Evolutionary conservation across 2,113 vertebrate genomes (phyloP), one percentile per base, ranked within the genome.

Genomic region (Narcine bancroftii): DNA sequence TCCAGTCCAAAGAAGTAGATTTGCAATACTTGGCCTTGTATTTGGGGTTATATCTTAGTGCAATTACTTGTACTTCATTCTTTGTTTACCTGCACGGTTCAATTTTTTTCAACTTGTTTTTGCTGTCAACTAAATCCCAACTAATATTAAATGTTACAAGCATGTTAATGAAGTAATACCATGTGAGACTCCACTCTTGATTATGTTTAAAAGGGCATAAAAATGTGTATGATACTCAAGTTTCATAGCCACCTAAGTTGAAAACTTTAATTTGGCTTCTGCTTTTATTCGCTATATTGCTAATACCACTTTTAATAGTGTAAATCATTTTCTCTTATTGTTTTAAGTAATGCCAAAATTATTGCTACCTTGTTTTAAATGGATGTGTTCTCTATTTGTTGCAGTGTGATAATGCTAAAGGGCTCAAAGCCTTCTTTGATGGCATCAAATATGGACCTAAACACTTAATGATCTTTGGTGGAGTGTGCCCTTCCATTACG

Each of bases 381-480:
- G 9, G 36, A 65, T 66, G 9, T 92, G 69, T 94, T 42, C 94
- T 89, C 93, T 93, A 87, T 93, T 50, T 92, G 81, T 56, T 36
- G 33, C 93, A 99, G 98, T 99, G 98, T 93, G 99, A 99, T 95
- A 99, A 99, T 60, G 99, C 99, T 92, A 99, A 99, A 95, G 98
- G 98, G 93, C 95, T 99, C 95, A 97, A 99, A 96, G 98, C 98
- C 95, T 99, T 99, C 96, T 99, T 99, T 4, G 98, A 99, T 92
- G 98, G 98, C 95, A 99, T 99, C 95, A 99, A 99, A 96, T 99
- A 98, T 0, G 98, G 98, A 92, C 98, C 99, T 81, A 99, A 98
- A 95, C 98, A 99, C 94, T 95, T 99, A 94, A 99, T 99, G 99
- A 99, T 99, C 95, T 99, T 99, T 92, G 99, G 99, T 71, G 99